These are phyloP conservation scores for Rhabdomys pumilio DNA, from an alignment of 2,797 vertebrate species.

Conservation along the genomic window DNA sequence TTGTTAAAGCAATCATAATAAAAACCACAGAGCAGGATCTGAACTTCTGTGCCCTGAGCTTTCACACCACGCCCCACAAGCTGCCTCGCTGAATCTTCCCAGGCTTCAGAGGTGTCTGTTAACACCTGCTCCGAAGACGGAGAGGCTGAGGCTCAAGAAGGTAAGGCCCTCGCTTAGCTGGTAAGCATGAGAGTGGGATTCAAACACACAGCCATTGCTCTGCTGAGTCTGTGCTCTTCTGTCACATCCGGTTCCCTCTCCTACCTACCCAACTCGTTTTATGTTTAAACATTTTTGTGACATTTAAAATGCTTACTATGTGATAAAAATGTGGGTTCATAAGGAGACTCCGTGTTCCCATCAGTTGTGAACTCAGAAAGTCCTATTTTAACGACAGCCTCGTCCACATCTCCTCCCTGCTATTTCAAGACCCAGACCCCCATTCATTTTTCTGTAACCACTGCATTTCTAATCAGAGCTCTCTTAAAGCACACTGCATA, in stretches of 20 bases:
- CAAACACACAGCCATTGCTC: neutral
- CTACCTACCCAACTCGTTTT: slow-evolving; percentile 1
- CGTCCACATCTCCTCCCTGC: neutral
- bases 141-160: slow-evolving; percentile 13
- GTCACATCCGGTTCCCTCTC: neutral
- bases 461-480: slow-evolving; percentile 3
- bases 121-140: slow-evolving; percentile 12
- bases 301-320: neutral
- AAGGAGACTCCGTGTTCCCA: slow-evolving; percentile 5
- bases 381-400: slow-evolving; percentile 48
- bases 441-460: slow-evolving; percentile 55
- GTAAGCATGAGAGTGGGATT: neutral
- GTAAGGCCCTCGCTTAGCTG: neutral
- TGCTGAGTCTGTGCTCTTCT: slow-evolving; percentile 35
- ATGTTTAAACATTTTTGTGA: neutral
- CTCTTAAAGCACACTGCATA: neutral
- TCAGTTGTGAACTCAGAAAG: slow-evolving; percentile 39
- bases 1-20: neutral
- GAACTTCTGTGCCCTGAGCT: neutral
- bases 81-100: neutral
- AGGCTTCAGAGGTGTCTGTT: neutral
- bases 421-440: slow-evolving; percentile 57
- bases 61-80: neutral
- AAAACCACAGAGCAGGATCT: neutral
- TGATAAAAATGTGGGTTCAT: neutral